Evolutionary conservation across 2,113 vertebrate species (phyloP), one percentile per base, ranked within the genome.

Genomic region (Myotis brandtii): DNA sequence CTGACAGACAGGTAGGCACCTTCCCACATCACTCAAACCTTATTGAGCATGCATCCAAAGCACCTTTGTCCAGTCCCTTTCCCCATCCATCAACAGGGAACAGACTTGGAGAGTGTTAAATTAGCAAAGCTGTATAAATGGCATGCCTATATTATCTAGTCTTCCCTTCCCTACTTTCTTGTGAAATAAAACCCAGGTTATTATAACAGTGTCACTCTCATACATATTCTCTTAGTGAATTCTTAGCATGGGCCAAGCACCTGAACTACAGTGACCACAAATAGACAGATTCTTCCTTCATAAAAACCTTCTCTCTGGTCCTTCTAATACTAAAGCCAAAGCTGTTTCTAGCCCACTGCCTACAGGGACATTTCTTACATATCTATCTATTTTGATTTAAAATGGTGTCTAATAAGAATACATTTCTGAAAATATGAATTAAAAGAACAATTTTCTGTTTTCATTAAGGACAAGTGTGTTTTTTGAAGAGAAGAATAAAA

Each of bases 361-460:
- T 73, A 0, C 20, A 32, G 67, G 59, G 54, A 21, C 77, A 37
- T 82, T 82, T 90, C 46, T 77, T 83, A 69, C 5, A 18, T 18
- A 30, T 6, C 46, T 76, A 25, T 14, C 30, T 80, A 1, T 48
- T 93, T 88, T 89, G 37, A 75, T 3, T 30, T 64, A 43, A 92
- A 88, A 37, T 37, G 14, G n/a, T 56, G 2, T 21, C 32, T 40
- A 66, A 23, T 59, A 32, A 23, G 48, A 25, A 67, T 43, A 21
- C 79, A 46, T 50, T 90, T 88, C 86, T 91, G 52, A 91, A 93
- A 91, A 56, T 79, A 17, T 72, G 66, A 79, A 89, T 14, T 83
- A 89, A 83, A 79, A 85, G 54, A 34, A 66, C 75, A 52, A 30
- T 40, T 96, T 96, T 86, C 64, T 89, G 27, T 89, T 83, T 96